Conservation (phyloP, 2,888 invertebrate species). For the Philereme transversata region DNA sequence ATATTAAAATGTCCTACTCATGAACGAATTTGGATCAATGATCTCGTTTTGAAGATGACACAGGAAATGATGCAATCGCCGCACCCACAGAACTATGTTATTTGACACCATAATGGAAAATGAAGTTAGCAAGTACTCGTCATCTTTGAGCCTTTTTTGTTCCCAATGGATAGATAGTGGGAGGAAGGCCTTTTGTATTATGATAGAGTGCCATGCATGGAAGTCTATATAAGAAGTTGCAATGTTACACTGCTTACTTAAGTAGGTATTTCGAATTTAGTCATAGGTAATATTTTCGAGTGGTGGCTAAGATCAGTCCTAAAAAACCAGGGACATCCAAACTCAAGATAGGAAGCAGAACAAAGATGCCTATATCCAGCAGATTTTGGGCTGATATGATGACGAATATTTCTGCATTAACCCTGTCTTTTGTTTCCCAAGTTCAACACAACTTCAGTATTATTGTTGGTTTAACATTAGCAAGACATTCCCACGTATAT, state of each 20-base stretch:
- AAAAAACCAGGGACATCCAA: no score
- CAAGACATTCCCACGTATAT: not conserved
- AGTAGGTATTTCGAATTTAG: no score
- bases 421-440: no score
- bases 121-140: constrained; percentile 28
- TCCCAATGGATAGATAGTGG: constrained; percentile 19
- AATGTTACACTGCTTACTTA: no score
- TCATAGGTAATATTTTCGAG: no score
- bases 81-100: constrained; percentile 36
- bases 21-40: constrained; percentile 33
- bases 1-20: constrained; percentile 33
- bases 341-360: no score
- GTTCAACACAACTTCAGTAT: no score
- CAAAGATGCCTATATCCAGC: no score
- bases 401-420: no score
- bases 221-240: constrained; percentile 4
- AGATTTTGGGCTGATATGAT: no score
- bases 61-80: constrained; percentile 39
- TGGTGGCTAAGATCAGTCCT: no score
- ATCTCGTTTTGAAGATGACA: constrained; percentile 38
- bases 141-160: constrained; percentile 29
- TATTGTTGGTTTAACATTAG: no score
- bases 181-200: constrained; percentile 19
- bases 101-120: constrained; percentile 34
- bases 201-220: constrained; percentile 16